Conservation (phyloP, 2,888 invertebrate genomes). For the Tinea semifulvella region DNA sequence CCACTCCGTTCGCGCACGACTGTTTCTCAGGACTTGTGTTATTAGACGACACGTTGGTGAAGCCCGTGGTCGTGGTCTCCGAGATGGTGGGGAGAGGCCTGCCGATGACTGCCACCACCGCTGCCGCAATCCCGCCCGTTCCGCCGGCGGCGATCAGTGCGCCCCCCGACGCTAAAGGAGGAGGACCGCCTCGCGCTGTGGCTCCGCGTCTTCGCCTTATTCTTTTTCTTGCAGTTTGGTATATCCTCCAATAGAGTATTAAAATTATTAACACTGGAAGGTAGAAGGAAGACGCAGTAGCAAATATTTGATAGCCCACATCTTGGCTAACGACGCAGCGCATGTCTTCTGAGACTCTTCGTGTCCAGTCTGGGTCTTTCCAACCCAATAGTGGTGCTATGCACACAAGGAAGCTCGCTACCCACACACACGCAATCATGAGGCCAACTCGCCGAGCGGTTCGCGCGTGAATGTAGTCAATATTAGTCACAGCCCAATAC, state of each 20-base stretch:
- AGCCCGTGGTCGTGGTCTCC: conserved; percentile 76
- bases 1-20: conserved; percentile 74
- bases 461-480: conserved; percentile 87
- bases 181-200: conserved; percentile 57
- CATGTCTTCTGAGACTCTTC: conserved; percentile 68
- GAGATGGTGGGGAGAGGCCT: conserved; percentile 78
- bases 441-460: conserved; percentile 78
- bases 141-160: conserved; percentile 75
- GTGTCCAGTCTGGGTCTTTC: conserved; percentile 72
- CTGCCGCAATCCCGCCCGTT: conserved; percentile 76
- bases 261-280: conserved; percentile 88
- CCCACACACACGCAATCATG: conserved; percentile 88
- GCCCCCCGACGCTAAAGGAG: conserved; percentile 62
- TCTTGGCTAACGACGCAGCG: conserved; percentile 87
- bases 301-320: conserved; percentile 85
- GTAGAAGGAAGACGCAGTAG: conserved; percentile 91
- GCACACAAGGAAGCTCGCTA: conserved; percentile 83
- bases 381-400: conserved; percentile 88
- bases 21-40: conserved; percentile 82
- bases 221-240: conserved; percentile 87
- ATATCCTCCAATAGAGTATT: conserved; percentile 90
- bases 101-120: conserved; percentile 75
- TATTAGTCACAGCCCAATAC: conserved; percentile 92
- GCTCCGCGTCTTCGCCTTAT: conserved; percentile 77
- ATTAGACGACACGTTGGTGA: conserved; percentile 76